Evolutionary conservation across 2,113 vertebrate genomes (phyloP), one percentile per base, ranked within the genome.

Genomic region (Passer domesticus): DNA sequence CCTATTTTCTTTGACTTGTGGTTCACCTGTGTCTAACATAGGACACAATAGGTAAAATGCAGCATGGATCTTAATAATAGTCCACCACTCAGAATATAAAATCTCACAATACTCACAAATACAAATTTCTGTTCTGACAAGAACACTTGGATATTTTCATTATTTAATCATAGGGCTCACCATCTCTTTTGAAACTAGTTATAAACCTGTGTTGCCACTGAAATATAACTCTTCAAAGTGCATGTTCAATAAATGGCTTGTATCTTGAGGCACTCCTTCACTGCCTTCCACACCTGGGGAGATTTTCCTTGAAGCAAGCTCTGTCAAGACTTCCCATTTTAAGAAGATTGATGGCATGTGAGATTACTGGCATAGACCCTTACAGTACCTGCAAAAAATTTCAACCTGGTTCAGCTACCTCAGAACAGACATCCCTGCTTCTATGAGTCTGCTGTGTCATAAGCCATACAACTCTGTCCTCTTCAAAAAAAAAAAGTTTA

Each of bases 221-320:
- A 80, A 96, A 77, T 12, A 16, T 14, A 28, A 21, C 8, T 39
- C 21, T 24, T 66, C 14, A 69, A 86, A 74, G 59, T 5, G 8
- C 9, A 0, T 17, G 17, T 70, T 59, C 79, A 90, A 67, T 50
- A 77, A 86, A 81, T 43, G 37, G 18, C 13, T 88, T 83, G 13
- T 50, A 17, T 86, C 50, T 83, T 70, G 43, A 92, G 67, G 39
- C 21, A 55, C 28, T 69, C 28, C 20, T 90, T 91, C 63, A 39
- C 27, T 0, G 0, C 60, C 30, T 69, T 50, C 50, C 30, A 66
- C 66, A 81, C 68, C 83, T 64, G 37, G 46, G 70, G 49, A 87
- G 62, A 90, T 81, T 84, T 94, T 77, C 59, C 79, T 80, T 50
- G 76, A 93, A 90, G 77, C 62, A 93, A 93, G 47, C 21, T 81